Conservation (phyloP, 2,113 vertebrate species). For the Dicerorhinus sumatrensis region DNA sequence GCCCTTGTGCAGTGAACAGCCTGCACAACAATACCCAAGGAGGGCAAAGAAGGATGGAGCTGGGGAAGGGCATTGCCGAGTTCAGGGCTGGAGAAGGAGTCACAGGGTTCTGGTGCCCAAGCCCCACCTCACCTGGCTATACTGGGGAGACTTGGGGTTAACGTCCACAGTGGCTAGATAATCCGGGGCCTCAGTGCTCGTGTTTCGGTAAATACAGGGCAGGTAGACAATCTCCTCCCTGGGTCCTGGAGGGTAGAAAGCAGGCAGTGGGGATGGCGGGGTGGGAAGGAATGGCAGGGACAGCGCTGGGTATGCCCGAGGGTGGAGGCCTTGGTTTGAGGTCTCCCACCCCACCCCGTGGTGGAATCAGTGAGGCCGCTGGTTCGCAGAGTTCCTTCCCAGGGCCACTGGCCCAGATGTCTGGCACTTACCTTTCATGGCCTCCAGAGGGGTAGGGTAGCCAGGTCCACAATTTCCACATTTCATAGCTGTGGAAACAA, state of each 20-base stretch:
- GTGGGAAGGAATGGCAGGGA: not conserved
- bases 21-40: not conserved
- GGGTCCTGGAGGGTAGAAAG: slow-evolving; percentile 86
- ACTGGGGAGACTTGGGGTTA: slow-evolving; percentile 90
- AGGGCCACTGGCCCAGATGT: not conserved
- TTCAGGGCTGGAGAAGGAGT: not conserved
- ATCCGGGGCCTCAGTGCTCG: slow-evolving; percentile 89
- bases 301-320: not conserved
- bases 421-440: slow-evolving; percentile 93
- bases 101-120: not conserved
- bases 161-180: slow-evolving; percentile 96
- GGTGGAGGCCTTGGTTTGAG: not conserved
- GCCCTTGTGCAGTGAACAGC: not conserved
- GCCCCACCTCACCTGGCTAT: slow-evolving; percentile 90
- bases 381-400: not conserved
- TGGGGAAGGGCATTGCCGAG: not conserved
- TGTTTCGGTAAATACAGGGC: slow-evolving; percentile 95
- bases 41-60: not conserved
- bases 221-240: slow-evolving; percentile 94
- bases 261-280: not conserved
- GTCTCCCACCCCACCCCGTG: not conserved
- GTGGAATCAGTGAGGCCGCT: not conserved
- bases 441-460: slow-evolving; percentile 91
- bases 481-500: slow-evolving; percentile 81
- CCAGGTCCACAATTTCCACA: slow-evolving; percentile 93